Percentiles rank a stretch among this genome's conserved stretches.
phyloP scores from a whole-genome alignment of 1,140 invertebrate genomes.

The Idris sp. region DNA sequence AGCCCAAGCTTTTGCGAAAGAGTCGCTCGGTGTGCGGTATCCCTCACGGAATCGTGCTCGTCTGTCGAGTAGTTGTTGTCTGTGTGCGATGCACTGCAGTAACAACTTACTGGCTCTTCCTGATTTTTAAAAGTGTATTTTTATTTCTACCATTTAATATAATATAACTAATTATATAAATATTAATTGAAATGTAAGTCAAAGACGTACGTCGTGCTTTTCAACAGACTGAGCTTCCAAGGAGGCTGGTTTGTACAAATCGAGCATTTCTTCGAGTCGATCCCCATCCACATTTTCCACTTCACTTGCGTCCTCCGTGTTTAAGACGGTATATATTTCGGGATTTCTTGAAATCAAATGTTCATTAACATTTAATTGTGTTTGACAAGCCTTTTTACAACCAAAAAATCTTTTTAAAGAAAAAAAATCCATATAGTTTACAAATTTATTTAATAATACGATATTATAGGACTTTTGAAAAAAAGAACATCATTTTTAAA shows the following conservation, averaged over 20 bases:
- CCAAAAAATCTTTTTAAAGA: too few species aligned
- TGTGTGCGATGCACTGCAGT: conserved; percentile 83
- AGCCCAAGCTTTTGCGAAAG: conserved; percentile 76
- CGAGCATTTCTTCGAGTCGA: conserved; percentile 70
- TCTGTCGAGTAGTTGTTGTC: conserved; percentile 84
- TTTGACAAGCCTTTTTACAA: too few species aligned
- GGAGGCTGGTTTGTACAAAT: conserved; percentile 66
- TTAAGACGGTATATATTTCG: conserved; percentile 67
- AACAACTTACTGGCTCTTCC: conserved; percentile 82
- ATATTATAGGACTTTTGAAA: too few species aligned
- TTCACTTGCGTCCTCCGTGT: conserved; percentile 72
- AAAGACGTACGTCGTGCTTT: conserved; percentile 72
- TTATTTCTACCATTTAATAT: too few species aligned
- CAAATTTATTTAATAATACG: too few species aligned
- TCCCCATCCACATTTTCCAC: conserved; percentile 70
- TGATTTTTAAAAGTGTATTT: conserved; percentile 56
- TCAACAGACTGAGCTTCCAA: conserved; percentile 70
- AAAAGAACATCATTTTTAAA: too few species aligned
- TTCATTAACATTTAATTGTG: too few species aligned
- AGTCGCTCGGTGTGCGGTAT: conserved; percentile 71
- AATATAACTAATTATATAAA: too few species aligned
- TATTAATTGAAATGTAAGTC: too few species aligned
- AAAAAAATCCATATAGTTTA: too few species aligned
- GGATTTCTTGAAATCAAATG: conserved; percentile 67
- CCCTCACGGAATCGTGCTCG: conserved; percentile 81